These are phyloP conservation scores for Prionailurus viverrinus DNA, from an alignment of 2,113 vertebrate species.

Conservation along the genomic window DNA sequence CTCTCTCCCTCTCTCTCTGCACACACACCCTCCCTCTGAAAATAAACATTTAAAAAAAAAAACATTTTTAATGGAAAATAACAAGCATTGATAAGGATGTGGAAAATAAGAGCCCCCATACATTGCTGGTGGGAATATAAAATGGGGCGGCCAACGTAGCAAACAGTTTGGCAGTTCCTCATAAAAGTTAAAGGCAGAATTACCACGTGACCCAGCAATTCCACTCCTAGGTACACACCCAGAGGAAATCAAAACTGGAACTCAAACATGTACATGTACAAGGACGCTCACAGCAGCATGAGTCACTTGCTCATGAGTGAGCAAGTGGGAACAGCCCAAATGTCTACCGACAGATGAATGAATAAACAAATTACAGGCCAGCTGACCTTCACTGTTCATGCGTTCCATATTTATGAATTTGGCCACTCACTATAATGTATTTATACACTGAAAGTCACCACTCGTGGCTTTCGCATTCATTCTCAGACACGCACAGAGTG, in stretches of 20 bases:
- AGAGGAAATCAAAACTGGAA: neutral
- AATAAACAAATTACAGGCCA: rapidly evolving
- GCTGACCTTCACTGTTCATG: rapidly evolving
- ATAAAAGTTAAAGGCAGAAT: neutral
- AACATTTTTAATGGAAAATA: neutral
- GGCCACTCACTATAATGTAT: no score
- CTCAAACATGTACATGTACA: rapidly evolving
- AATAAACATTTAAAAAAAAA: neutral
- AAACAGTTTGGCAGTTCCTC: neutral
- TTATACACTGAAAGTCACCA: no score
- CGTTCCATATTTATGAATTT: neutral
- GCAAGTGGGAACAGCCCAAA: neutral
- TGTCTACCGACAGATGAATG: rapidly evolving
- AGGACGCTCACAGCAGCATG: neutral
- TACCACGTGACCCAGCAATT: neutral
- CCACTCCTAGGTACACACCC: neutral
- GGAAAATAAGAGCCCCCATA: neutral
- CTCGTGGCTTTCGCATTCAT: neutral
- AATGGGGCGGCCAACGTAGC: neutral
- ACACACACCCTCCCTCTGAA: no score
- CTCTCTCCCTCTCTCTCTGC: no score
- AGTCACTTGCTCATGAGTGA: neutral
- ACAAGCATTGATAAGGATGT: neutral
- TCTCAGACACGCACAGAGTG: neutral
- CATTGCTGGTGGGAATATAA: neutral